Conservation (phyloP, 92 coral and sea anemone genomes). For the Galaxea fascicularis region DNA sequence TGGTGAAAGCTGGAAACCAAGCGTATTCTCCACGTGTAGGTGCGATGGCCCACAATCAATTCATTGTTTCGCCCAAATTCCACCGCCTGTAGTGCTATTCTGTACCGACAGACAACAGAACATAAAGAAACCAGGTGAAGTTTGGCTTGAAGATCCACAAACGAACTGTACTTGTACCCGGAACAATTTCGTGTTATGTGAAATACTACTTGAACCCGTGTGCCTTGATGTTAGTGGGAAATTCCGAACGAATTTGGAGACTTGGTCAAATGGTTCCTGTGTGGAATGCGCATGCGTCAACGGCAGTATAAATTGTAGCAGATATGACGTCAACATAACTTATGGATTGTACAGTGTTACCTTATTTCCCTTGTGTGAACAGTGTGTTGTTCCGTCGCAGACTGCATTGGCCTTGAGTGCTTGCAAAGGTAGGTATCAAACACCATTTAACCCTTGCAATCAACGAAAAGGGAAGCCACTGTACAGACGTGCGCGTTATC, state of each 20-base stretch:
- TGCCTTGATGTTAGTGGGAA: conserved; percentile 28
- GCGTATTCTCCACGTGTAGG: background rate
- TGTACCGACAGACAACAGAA: conserved; percentile 8
- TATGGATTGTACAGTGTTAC: conserved; percentile 27
- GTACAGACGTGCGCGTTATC: background rate
- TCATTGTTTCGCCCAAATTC: background rate
- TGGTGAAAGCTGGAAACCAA: conserved; percentile 38
- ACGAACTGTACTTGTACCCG: conserved; percentile 7
- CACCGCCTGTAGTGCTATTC: background rate
- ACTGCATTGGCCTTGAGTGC: background rate
- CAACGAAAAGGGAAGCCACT: background rate
- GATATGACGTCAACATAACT: conserved; percentile 12
- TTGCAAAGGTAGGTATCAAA: conserved; percentile 15
- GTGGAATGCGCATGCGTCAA: conserved; percentile 35
- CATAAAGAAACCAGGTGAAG: conserved; percentile 12
- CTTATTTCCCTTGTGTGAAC: conserved; percentile 15
- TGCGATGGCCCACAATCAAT: background rate
- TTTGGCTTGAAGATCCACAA: conserved; percentile 14
- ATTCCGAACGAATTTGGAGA: conserved; percentile 20
- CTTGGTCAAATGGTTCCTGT: conserved; percentile 39
- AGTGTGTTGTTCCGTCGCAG: background rate
- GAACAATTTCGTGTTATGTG: background rate
- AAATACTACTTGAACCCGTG: background rate
- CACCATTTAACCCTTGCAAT: background rate
- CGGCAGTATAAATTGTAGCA: conserved; percentile 17